Evolutionary conservation across 2,113 vertebrate species (phyloP).

Genomic region (Tricholaema leucomelas): DNA sequence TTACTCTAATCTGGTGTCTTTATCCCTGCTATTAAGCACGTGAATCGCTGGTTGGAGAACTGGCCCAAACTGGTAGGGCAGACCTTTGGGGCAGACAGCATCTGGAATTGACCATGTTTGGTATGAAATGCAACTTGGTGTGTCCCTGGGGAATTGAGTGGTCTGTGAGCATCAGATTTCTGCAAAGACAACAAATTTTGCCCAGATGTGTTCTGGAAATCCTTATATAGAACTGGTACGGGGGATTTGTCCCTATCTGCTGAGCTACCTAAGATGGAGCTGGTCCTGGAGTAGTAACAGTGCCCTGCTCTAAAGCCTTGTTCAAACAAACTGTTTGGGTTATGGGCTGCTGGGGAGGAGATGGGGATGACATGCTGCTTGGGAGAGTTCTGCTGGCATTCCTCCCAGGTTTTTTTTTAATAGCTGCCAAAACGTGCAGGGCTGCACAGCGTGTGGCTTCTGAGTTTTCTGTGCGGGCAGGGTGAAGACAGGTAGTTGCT

Average conservation of each 20-base stretch:
- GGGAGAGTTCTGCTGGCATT: constrained; percentile 19
- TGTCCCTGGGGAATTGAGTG: not conserved
- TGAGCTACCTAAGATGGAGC: not conserved
- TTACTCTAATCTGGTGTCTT: constrained; percentile 31
- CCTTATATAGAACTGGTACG: not conserved
- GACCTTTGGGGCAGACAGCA: constrained; percentile 42
- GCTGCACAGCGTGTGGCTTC: constrained; percentile 26
- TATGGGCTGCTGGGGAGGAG: constrained; percentile 19
- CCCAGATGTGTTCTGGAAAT: not conserved
- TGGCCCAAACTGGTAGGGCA: constrained; percentile 39
- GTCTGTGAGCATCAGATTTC: constrained; percentile 31
- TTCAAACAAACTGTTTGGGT: constrained; percentile 56
- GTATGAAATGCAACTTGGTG: constrained; percentile 37
- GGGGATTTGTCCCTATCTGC: not conserved
- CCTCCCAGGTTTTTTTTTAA: not conserved
- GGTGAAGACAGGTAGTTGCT: constrained; percentile 47
- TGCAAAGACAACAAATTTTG: constrained; percentile 29
- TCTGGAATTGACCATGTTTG: constrained; percentile 65
- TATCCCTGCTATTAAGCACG: constrained; percentile 1
- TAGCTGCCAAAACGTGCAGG: constrained; percentile 40
- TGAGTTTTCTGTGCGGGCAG: not conserved
- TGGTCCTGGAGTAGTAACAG: not conserved
- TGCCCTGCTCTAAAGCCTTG: constrained; percentile 14
- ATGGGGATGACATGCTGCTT: constrained; percentile 2
- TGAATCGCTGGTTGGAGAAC: not conserved